Conservation (phyloP, 2,113 vertebrate genomes). For the Apteryx mantelli region DNA sequence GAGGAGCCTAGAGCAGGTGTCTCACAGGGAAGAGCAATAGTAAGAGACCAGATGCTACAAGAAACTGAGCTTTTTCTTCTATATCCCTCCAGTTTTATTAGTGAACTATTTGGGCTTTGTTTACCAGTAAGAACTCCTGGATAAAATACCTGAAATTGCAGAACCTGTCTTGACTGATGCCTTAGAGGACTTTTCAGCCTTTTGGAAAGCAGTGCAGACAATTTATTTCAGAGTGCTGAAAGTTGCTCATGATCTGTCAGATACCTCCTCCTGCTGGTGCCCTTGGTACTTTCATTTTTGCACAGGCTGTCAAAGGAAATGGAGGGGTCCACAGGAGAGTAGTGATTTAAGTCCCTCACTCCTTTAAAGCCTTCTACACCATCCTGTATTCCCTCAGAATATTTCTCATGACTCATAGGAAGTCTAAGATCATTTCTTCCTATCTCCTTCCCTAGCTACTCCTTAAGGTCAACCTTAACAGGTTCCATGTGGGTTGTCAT, state of each 20-base stretch:
- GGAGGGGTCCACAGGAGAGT: background rate
- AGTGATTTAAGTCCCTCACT: background rate
- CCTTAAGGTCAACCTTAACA: background rate
- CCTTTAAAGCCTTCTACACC: background rate
- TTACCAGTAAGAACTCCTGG: background rate
- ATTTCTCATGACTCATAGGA: background rate
- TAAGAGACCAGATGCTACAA: background rate
- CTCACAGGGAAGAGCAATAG: background rate
- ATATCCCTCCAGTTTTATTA: background rate
- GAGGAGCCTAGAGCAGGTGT: background rate
- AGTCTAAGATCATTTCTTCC: background rate
- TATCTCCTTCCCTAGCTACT: background rate
- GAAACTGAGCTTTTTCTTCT: background rate
- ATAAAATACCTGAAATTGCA: background rate
- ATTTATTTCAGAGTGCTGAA: background rate
- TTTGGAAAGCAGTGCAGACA: background rate
- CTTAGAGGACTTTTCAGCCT: background rate
- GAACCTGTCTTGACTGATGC: background rate
- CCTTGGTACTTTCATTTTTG: background rate
- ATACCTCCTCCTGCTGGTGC: background rate
- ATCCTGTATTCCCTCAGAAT: background rate
- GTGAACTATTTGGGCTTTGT: background rate
- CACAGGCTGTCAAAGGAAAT: background rate
- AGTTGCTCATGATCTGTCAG: background rate
- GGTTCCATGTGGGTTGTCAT: background rate